Conservation (phyloP, 2,797 vertebrate species). For the Oryzias dopingdopingensis region DNA sequence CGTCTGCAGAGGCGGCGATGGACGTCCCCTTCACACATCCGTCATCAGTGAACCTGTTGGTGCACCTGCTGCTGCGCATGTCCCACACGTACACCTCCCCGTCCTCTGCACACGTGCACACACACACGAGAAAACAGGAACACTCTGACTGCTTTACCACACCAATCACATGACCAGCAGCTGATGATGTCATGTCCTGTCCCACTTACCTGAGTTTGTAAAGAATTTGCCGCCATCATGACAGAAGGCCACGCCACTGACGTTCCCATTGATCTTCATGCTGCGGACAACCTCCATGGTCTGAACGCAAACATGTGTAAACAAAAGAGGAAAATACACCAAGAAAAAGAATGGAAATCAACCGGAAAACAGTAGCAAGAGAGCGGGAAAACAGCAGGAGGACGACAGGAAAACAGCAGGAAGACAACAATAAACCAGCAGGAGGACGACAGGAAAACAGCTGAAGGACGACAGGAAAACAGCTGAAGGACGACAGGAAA, state of each 20-base stretch:
- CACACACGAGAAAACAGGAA: too few species aligned
- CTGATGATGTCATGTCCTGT: background rate
- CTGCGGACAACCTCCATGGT: conserved; percentile 87
- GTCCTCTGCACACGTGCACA: conserved; percentile 56
- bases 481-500: too few species aligned
- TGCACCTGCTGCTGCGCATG: conserved; percentile 67
- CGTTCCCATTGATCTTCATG: conserved; percentile 88
- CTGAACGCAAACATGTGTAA: conserved; percentile 55
- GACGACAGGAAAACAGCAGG: too few species aligned
- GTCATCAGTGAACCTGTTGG: conserved; percentile 73
- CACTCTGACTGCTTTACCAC: background rate
- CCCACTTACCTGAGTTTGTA: conserved; percentile 80
- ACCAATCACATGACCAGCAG: conserved; percentile 19
- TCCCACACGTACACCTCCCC: conserved; percentile 81
- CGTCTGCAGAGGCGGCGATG: conserved; percentile 68
- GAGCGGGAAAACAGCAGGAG: background rate
- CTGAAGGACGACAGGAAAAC: too few species aligned
- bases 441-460: too few species aligned
- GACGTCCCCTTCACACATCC: conserved; percentile 73
- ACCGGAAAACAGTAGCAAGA: background rate
- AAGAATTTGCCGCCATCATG: conserved; percentile 86
- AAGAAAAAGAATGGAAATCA: background rate
- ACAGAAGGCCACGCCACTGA: conserved; percentile 80
- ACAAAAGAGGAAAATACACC: background rate
- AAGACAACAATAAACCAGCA: too few species aligned